Evolutionary conservation across 1,140 invertebrate genomes (phyloP).

Genomic region (Drosophila funebris): DNA sequence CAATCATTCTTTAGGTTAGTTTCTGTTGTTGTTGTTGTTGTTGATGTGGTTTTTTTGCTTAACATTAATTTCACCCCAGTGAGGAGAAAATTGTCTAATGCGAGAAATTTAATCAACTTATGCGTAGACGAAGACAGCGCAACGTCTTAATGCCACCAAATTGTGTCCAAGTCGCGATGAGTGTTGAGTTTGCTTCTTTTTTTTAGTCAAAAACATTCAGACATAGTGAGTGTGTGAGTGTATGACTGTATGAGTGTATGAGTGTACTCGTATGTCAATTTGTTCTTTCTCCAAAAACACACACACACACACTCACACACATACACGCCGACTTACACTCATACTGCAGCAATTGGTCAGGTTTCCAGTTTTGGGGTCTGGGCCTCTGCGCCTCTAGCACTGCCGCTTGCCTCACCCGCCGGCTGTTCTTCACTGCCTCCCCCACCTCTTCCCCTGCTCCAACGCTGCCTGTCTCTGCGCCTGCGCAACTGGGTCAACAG

Average conservation of each 20-base stretch:
- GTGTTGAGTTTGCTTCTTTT: conserved; percentile 50
- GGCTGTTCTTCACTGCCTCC: neutral
- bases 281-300: conserved; percentile 59
- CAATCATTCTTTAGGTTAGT: conserved; percentile 68
- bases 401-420: conserved; percentile 24
- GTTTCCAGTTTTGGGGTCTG: conserved; percentile 68
- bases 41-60: conserved; percentile 1
- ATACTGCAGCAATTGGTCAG: conserved; percentile 34
- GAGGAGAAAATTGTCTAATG: conserved; percentile 71
- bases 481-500: conserved; percentile 72
- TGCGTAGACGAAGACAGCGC: conserved; percentile 48
- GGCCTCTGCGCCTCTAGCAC: conserved; percentile 34
- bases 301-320: neutral
- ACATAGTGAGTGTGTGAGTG: neutral
- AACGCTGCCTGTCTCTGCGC: conserved; percentile 29
- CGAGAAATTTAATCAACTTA: conserved; percentile 79
- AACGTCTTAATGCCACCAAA: conserved; percentile 61
- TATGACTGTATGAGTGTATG: neutral
- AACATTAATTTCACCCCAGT: conserved; percentile 57
- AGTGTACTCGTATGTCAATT: conserved; percentile 49
- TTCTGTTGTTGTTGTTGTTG: conserved; percentile 2
- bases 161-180: conserved; percentile 35
- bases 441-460: neutral
- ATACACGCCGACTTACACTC: neutral
- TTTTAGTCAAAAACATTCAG: conserved; percentile 26